Evolutionary conservation across 2,888 invertebrate genomes (phyloP), one percentile per base, ranked within the genome.

Genomic region (Cetonia aurata): DNA sequence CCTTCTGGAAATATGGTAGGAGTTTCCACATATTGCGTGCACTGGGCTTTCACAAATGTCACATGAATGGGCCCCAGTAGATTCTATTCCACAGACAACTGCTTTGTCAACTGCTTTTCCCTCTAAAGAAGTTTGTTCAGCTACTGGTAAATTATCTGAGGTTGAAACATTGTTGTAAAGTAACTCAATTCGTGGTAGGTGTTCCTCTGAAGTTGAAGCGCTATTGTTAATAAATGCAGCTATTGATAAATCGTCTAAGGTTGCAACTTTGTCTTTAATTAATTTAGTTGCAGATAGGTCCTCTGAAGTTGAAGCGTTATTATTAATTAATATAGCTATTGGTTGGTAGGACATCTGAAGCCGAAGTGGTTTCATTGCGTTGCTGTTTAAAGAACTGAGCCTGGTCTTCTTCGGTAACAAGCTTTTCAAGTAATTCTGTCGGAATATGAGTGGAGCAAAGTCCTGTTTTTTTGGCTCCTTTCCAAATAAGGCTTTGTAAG

Each of bases 1-100:
- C 56, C 56, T 67, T 67, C 67, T 70, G 69, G 69, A 50, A 57
- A 67, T 25, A 25, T 4, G 1, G 25, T 25, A n/a, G n/a, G n/a
- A n/a, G 66, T 70, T 73, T 33, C 70, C 56, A 70, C 72, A 73
- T 59, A 72, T 73, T 73, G 50, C 70, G 66, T 73, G 73, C 70
- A 73, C 70, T n/a, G 66, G 67, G 48, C 56, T 69, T 65, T 72
- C 70, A 70, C 65, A 73, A 70, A 66, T 73, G 56, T 73, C 72
- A 41, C 72, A 73, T 55, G 72, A 73, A 73, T 73, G 69, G 52
- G 69, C 70, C 67, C 69, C 67, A 70, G 69, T 70, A 70, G 50
- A 70, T 73, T 73, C 73, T 56, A 65, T 72, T 72, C 71, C 68
- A 69, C 68, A 72, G 72, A 19, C 13, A 13, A 19, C 17, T 17